Evolutionary conservation across 2,113 vertebrate genomes (phyloP).

Genomic region (Amia ocellicauda): DNA sequence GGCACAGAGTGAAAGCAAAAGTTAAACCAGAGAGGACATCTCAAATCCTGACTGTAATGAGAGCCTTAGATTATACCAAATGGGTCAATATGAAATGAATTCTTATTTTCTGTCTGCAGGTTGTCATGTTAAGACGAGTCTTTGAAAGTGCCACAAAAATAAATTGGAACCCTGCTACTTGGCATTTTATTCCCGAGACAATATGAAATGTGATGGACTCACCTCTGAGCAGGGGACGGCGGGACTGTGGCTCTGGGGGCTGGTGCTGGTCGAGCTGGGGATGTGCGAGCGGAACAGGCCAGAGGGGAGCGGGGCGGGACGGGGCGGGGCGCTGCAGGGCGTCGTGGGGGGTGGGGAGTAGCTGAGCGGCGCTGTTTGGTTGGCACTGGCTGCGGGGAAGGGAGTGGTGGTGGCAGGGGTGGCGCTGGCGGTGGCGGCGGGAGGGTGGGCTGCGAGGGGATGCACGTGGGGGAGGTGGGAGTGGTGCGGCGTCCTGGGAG

Average conservation of each 20-base stretch:
- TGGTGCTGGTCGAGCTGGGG: constrained; percentile 54
- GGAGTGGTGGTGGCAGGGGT: constrained; percentile 43
- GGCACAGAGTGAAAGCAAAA: constrained; percentile 39
- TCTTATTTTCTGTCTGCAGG: too few relatives aligned
- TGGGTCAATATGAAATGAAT: too few relatives aligned
- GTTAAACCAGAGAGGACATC: too few relatives aligned
- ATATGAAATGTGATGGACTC: too few relatives aligned
- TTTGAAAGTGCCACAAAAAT: too few relatives aligned
- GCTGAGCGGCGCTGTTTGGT: constrained; percentile 40
- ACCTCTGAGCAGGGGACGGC: constrained; percentile 84
- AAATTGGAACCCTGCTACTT: too few relatives aligned
- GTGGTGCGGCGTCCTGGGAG: constrained; percentile 29
- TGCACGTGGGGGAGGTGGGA: constrained; percentile 15
- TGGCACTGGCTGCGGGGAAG: constrained; percentile 35
- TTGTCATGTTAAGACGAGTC: too few relatives aligned
- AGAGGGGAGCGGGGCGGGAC: constrained; percentile 49
- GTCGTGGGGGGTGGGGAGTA: constrained; percentile 41
- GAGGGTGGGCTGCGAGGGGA: constrained; percentile 41
- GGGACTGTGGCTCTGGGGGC: constrained; percentile 48
- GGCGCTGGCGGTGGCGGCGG: constrained; percentile 32
- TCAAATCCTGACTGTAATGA: too few relatives aligned
- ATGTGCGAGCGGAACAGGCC: constrained; percentile 77
- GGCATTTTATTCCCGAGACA: too few relatives aligned
- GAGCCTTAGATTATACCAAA: too few relatives aligned
- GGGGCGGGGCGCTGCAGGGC: not conserved